A percentile compares a stretch with the other conserved stretches of the same genome.
phyloP scores from a whole-genome alignment of 2,888 invertebrate species.

The Cheiracanthium punctorium region DNA sequence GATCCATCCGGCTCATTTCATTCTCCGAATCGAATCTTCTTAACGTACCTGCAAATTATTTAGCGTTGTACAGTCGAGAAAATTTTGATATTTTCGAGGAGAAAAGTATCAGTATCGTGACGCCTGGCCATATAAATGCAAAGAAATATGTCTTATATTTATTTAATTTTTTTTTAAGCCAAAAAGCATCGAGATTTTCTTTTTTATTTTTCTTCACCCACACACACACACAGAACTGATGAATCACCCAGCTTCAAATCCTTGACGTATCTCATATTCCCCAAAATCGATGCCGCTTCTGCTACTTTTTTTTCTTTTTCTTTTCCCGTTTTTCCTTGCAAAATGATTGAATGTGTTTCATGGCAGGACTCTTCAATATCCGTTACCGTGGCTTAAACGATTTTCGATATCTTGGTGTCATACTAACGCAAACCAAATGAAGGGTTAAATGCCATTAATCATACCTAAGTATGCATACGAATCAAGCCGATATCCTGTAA shows the following conservation, averaged over 20 bases:
- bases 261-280: neutral
- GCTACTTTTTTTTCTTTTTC: neutral
- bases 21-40: too few species aligned
- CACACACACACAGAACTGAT: too few species aligned
- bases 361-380: neutral
- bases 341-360: neutral
- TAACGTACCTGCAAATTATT: too few species aligned
- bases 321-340: neutral
- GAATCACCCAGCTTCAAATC: neutral
- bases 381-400: slow-evolving; percentile 24
- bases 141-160: too few species aligned
- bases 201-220: too few species aligned
- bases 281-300: neutral
- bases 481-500: neutral
- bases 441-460: slow-evolving; percentile 59
- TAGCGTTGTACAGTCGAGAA: too few species aligned
- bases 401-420: slow-evolving; percentile 34
- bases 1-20: too few species aligned
- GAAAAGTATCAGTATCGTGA: too few species aligned
- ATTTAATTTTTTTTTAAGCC: too few species aligned
- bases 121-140: too few species aligned
- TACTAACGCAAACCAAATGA: slow-evolving; percentile 36
- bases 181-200: too few species aligned
- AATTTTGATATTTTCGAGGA: too few species aligned
- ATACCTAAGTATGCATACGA: slow-evolving; percentile 43